phyloP scores from a whole-genome alignment of 2,888 invertebrate species.

The Minunthozetes semirufus region DNA sequence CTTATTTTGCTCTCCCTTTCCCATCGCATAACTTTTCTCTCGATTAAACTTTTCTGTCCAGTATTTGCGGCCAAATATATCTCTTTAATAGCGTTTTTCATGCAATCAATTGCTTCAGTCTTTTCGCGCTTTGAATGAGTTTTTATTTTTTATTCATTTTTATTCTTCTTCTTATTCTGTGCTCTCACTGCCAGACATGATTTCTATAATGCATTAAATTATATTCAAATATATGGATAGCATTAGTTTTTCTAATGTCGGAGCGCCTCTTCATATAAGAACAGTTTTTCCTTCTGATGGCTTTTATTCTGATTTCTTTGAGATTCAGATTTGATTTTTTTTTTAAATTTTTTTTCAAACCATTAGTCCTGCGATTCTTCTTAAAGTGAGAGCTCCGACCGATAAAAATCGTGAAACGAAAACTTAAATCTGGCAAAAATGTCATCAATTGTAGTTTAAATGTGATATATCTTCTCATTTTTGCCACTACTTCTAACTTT shows the following conservation, averaged over 20 bases:
- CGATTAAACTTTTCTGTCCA: conserved; percentile 11
- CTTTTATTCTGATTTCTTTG: background rate
- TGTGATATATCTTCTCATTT: conserved; percentile 30
- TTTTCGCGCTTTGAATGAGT: background rate
- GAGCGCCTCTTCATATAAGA: background rate
- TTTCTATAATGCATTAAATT: background rate
- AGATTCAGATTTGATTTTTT: background rate
- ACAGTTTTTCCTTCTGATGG: background rate
- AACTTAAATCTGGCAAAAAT: conserved; percentile 15
- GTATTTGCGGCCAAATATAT: background rate
- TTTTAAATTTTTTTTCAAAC: background rate
- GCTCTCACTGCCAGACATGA: background rate
- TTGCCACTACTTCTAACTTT: conserved; percentile 22
- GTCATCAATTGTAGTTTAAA: conserved; percentile 33
- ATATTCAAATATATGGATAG: conserved; percentile 22
- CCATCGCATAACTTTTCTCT: background rate
- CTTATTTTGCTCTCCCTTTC: no score
- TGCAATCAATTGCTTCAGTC: no score
- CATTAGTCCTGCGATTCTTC: background rate
- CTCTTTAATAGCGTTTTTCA: background rate
- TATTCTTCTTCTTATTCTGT: background rate
- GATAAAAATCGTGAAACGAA: conserved; percentile 24
- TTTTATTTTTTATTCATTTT: background rate
- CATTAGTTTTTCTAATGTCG: background rate
- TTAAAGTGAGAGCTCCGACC: background rate